Conservation (phyloP, 2,797 vertebrate genomes). For the Salmo trutta region DNA sequence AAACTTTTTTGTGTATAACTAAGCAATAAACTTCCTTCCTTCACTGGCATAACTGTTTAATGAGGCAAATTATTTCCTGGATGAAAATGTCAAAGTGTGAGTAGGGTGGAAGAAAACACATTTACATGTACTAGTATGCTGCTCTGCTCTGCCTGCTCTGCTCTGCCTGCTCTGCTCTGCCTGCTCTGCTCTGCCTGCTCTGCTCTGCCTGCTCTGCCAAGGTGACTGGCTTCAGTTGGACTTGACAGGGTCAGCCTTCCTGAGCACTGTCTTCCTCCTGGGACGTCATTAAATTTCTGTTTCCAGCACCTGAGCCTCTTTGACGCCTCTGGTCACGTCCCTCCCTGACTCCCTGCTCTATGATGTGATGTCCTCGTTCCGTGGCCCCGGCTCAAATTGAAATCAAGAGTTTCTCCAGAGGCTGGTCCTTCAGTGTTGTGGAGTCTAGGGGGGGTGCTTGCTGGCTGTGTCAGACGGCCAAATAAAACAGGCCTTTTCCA, state of each 20-base stretch:
- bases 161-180: conserved; percentile 40
- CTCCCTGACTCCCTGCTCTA: conserved; percentile 50
- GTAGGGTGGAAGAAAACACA: conserved; percentile 36
- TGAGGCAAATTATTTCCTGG: conserved; percentile 49
- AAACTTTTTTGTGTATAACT: neutral
- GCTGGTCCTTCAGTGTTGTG: conserved; percentile 42
- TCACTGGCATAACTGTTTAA: conserved; percentile 21
- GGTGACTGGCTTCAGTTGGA: conserved; percentile 60
- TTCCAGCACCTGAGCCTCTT: conserved; percentile 66
- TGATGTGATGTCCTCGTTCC: conserved; percentile 61
- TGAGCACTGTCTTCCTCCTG: conserved; percentile 60
- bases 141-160: conserved; percentile 36
- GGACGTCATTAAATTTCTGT: conserved; percentile 75
- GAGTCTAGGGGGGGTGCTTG: conserved; percentile 40
- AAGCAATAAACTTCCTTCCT: conserved; percentile 10
- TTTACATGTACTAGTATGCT: conserved; percentile 58
- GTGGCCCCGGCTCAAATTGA: conserved; percentile 53
- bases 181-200: conserved; percentile 42
- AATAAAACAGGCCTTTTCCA: conserved; percentile 38
- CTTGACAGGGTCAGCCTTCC: conserved; percentile 68
- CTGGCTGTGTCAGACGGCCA: conserved; percentile 26
- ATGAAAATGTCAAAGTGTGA: conserved; percentile 48
- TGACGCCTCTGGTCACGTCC: conserved; percentile 63
- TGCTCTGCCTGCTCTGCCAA: conserved; percentile 45
- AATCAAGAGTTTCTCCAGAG: conserved; percentile 53